Conservation (phyloP, 2,797 vertebrate species). For the Sylvia borin region DNA sequence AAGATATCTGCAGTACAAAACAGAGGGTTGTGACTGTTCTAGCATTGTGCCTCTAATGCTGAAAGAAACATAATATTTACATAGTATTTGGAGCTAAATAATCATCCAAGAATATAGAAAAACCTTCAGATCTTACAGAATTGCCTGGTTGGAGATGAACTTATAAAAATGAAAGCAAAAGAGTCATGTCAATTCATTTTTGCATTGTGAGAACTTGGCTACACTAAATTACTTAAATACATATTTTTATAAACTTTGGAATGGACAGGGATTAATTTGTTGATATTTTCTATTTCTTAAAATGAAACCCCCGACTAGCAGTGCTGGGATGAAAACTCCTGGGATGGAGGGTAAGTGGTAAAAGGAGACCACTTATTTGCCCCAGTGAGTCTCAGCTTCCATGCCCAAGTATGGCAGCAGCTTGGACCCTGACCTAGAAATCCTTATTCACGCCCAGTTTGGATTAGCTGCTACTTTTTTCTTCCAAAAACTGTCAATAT, state of each 20-base stretch:
- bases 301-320: accelerated
- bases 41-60: neutral
- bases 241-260: neutral
- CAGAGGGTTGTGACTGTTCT: neutral
- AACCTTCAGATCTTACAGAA: neutral
- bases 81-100: neutral
- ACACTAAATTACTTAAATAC: neutral
- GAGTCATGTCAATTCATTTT: neutral
- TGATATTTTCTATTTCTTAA: neutral
- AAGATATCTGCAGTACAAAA: neutral
- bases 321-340: neutral
- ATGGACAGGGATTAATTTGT: neutral
- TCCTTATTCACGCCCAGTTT: neutral
- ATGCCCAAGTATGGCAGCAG: neutral
- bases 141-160: neutral
- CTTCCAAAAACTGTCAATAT: neutral
- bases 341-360: neutral
- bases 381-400: neutral
- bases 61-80: neutral
- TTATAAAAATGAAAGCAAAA: neutral
- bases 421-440: neutral
- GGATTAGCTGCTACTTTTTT: neutral
- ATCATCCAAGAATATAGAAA: neutral
- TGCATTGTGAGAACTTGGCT: neutral
- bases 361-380: neutral